These are phyloP conservation scores for Heliconius hermathena DNA, from an alignment of 1,140 invertebrate species.

Conservation along the genomic window DNA sequence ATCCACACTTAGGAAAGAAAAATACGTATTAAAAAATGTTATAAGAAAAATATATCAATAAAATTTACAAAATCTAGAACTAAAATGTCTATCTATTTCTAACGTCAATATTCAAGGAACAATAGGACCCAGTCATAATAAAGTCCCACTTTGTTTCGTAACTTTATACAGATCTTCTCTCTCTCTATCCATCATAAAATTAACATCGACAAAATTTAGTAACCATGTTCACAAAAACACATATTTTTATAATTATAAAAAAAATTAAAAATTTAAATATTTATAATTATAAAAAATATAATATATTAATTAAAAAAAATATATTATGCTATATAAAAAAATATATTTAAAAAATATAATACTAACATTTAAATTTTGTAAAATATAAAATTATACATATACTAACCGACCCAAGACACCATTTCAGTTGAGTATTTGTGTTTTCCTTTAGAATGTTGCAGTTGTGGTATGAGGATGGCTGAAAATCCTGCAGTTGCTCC, in stretches of 20 bases:
- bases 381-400: constrained; percentile 4
- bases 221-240: no score
- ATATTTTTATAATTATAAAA: no score
- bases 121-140: no score
- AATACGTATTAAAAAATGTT: no score
- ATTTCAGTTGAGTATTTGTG: constrained; percentile 60
- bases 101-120: neutral
- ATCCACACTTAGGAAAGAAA: no score
- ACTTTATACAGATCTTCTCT: no score
- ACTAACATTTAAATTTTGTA: neutral
- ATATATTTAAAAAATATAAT: neutral
- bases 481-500: constrained; percentile 85
- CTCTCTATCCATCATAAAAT: neutral
- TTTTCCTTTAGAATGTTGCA: constrained; percentile 64
- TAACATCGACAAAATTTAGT: neutral
- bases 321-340: no score
- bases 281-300: no score
- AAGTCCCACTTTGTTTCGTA: no score
- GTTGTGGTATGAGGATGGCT: constrained; percentile 84
- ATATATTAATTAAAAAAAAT: no score
- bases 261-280: no score
- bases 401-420: constrained; percentile 75
- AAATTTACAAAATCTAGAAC: no score
- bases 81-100: neutral
- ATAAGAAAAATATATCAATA: neutral